These are phyloP conservation scores for Steromphala cineraria DNA, from an alignment of 2,888 invertebrate genomes.

Conservation along the genomic window DNA sequence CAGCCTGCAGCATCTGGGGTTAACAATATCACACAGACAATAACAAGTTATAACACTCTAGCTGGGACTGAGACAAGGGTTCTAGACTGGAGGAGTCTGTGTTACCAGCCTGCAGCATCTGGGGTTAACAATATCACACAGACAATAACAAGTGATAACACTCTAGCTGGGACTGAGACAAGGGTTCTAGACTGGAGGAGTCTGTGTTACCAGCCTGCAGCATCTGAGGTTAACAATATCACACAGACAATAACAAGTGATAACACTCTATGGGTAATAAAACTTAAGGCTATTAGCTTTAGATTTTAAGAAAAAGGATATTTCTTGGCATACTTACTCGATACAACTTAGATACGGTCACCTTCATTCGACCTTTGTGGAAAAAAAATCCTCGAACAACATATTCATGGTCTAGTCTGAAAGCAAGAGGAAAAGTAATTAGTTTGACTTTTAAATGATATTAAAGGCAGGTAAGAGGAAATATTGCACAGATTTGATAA, in stretches of 20 bases:
- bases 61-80: too few relatives aligned
- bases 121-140: too few relatives aligned
- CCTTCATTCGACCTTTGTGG: constrained; percentile 96
- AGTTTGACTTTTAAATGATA: too few relatives aligned
- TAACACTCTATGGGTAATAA: background rate
- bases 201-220: background rate
- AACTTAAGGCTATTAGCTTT: background rate
- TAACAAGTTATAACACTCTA: too few relatives aligned
- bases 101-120: too few relatives aligned
- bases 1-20: too few relatives aligned
- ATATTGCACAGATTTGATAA: too few relatives aligned
- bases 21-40: too few relatives aligned
- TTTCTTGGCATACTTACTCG: constrained; percentile 77
- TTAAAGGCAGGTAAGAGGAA: too few relatives aligned
- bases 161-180: background rate
- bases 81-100: too few relatives aligned
- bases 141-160: background rate
- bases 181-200: background rate
- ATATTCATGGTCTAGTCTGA: constrained; percentile 91
- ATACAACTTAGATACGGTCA: constrained; percentile 95
- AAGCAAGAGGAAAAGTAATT: constrained; percentile 24
- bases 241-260: background rate
- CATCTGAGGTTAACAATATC: background rate
- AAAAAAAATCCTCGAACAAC: constrained; percentile 95
- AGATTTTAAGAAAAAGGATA: too few relatives aligned